Evolutionary conservation across 2,113 vertebrate species (phyloP).

Genomic region (Sorex fumeus): DNA sequence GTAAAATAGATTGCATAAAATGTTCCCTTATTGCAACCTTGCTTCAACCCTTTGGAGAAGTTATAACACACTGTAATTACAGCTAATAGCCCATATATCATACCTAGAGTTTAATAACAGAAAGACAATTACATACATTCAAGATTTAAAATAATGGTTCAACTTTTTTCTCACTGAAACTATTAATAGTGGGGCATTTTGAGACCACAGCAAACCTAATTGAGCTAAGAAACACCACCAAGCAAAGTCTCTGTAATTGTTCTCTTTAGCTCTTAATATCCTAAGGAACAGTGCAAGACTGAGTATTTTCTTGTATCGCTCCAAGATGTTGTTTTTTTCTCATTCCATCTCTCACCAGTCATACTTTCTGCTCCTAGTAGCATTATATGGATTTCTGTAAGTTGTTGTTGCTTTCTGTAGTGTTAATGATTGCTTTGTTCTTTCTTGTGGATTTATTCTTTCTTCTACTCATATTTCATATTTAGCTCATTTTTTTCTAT

Average conservation of each 20-base stretch:
- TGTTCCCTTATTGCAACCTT: background rate
- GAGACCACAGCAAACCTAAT: background rate
- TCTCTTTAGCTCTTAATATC: background rate
- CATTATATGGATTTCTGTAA: background rate
- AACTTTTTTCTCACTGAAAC: background rate
- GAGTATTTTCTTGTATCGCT: background rate
- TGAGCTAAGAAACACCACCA: background rate
- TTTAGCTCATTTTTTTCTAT: background rate
- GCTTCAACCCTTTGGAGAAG: background rate
- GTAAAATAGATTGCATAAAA: conserved; percentile 35
- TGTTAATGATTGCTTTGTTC: background rate
- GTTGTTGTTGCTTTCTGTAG: background rate
- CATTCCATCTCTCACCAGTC: background rate
- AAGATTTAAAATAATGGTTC: conserved; percentile 24
- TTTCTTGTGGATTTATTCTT: background rate
- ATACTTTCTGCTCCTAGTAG: background rate
- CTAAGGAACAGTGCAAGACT: background rate
- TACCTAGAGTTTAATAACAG: conserved; percentile 14
- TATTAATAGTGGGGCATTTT: background rate
- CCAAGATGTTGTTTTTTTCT: background rate
- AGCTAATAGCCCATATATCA: conserved; percentile 25
- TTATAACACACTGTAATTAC: conserved; percentile 57
- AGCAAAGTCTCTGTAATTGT: background rate
- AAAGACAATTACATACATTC: background rate
- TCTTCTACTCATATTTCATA: conserved; percentile 6